phyloP scores from a whole-genome alignment of 2,113 vertebrate genomes.

The Elgaria multicarinata region DNA sequence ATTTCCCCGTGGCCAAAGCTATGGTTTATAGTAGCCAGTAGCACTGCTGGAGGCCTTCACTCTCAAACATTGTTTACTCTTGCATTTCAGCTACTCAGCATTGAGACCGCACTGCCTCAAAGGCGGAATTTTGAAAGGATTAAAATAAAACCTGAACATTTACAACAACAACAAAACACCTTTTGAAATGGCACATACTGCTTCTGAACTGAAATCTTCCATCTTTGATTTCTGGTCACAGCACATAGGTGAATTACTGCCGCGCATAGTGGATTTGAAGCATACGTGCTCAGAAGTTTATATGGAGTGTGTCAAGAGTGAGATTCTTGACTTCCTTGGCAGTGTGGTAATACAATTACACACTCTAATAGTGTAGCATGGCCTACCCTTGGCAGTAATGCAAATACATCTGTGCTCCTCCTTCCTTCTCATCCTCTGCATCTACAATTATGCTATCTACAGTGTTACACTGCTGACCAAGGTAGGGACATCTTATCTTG shows the following conservation, averaged over 20 bases:
- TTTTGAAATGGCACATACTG: not conserved
- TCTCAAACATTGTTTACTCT: not conserved
- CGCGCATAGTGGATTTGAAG: not conserved
- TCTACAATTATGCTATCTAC: slow-evolving; percentile 10
- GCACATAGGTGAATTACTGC: not conserved
- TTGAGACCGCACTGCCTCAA: not conserved
- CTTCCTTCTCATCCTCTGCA: slow-evolving; percentile 2
- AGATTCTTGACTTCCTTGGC: slow-evolving; percentile 51
- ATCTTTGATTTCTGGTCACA: slow-evolving; percentile 5
- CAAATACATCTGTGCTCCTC: not conserved
- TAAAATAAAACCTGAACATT: not conserved
- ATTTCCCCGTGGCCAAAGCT: no score
- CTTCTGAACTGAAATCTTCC: slow-evolving; percentile 1
- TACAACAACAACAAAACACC: not conserved
- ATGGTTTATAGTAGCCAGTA: no score
- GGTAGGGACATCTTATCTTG: not conserved
- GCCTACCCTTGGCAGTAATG: not conserved
- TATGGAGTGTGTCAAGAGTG: not conserved
- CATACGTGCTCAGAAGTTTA: slow-evolving; percentile 4
- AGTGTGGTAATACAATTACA: slow-evolving; percentile 57
- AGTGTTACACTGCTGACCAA: not conserved
- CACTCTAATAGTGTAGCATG: slow-evolving; percentile 14
- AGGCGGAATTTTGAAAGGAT: not conserved
- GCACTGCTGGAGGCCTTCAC: not conserved
- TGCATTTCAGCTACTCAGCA: not conserved